Percentiles rank a stretch among this genome's conserved stretches.
Evolutionary conservation across 2,113 vertebrate species (phyloP).

Genomic region (Lophochroa leadbeateri): DNA sequence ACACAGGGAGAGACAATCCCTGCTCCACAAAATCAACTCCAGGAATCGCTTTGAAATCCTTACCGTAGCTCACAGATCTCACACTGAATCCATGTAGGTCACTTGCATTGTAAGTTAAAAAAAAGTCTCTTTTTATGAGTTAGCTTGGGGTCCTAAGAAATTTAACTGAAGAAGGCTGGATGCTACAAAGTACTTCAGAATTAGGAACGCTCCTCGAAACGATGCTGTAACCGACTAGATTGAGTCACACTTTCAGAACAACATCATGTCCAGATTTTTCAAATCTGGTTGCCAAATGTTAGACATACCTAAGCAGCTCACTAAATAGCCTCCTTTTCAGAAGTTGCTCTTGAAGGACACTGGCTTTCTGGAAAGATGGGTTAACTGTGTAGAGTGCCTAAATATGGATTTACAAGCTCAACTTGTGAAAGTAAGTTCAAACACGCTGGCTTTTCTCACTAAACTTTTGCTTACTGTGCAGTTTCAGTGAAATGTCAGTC

Average conservation of each 20-base stretch:
- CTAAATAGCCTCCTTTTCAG: not conserved
- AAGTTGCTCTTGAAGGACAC: not conserved
- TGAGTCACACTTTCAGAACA: not conserved
- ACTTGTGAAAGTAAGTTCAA: not conserved
- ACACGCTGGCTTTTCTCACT: not conserved
- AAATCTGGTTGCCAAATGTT: conserved; percentile 49
- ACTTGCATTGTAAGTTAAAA: not conserved
- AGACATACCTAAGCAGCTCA: not conserved
- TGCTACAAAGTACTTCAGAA: not conserved
- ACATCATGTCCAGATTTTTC: not conserved
- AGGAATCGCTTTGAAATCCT: conserved; percentile 7
- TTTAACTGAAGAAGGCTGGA: not conserved
- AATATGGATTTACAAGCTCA: not conserved
- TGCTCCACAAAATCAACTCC: not conserved
- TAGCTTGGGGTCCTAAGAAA: not conserved
- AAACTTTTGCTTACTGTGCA: not conserved
- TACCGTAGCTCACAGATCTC: not conserved
- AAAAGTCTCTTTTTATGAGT: not conserved
- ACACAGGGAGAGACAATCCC: conserved; percentile 11
- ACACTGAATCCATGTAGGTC: not conserved
- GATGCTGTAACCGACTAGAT: not conserved
- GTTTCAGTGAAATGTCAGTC: not conserved
- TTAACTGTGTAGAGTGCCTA: not conserved
- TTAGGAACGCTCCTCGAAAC: not conserved
- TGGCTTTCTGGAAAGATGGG: not conserved